Percentiles rank a stretch among this genome's conserved stretches.
Evolutionary conservation across 2,797 vertebrate genomes (phyloP).

Genomic region (Coendou prehensilis): DNA sequence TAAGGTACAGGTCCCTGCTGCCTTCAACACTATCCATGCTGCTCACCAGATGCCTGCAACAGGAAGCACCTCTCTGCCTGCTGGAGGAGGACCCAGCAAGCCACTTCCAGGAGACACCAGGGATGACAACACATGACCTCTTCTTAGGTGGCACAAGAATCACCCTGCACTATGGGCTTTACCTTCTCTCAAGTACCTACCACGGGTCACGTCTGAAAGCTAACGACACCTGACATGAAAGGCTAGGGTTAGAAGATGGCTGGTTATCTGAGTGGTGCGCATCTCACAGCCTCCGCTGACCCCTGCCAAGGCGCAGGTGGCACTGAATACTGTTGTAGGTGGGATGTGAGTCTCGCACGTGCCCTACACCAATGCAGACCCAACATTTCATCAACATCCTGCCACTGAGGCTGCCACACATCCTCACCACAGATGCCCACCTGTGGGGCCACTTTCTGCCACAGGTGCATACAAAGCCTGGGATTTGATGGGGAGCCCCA

Average conservation of each 20-base stretch:
- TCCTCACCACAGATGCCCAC: background rate
- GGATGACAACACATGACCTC: constrained; percentile 75
- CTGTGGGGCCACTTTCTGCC: background rate
- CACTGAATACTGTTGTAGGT: constrained; percentile 48
- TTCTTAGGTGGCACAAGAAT: constrained; percentile 81
- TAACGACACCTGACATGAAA: background rate
- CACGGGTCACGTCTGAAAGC: constrained; percentile 60
- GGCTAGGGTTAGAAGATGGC: background rate
- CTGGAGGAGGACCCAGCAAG: constrained; percentile 65
- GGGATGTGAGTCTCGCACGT: rapidly evolving
- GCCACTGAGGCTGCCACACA: background rate
- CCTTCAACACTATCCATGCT: background rate
- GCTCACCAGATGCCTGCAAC: background rate
- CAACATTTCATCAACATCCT: constrained; percentile 64
- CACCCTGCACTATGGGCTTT: constrained; percentile 74
- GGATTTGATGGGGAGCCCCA: background rate
- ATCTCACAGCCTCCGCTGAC: background rate
- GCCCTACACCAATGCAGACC: constrained; percentile 68
- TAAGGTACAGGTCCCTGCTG: constrained; percentile 82
- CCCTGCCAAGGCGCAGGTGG: constrained; percentile 58
- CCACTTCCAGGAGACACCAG: constrained; percentile 73
- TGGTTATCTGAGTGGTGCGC: rapidly evolving
- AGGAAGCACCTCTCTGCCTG: rapidly evolving
- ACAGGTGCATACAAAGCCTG: background rate
- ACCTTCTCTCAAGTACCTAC: constrained; percentile 78